These are phyloP conservation scores for Pyrgus malvae DNA, from an alignment of 2,888 invertebrate species.

Conservation along the genomic window DNA sequence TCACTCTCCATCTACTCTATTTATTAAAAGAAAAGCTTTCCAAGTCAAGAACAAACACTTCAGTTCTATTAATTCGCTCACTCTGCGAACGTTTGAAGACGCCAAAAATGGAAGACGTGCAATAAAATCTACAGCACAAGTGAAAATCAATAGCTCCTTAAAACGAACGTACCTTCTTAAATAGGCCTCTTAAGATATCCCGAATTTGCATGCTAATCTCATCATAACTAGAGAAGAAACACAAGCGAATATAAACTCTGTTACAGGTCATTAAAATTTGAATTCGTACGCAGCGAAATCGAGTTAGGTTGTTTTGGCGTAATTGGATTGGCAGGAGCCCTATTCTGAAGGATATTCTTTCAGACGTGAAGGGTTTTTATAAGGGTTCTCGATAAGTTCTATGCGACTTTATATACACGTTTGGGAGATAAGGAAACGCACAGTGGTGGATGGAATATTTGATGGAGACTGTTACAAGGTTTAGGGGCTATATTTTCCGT, in stretches of 20 bases:
- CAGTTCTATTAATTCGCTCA: slow-evolving; percentile 20
- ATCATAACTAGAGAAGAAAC: neutral
- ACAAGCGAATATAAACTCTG: slow-evolving; percentile 10
- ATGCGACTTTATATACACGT: slow-evolving; percentile 23
- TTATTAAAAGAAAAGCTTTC: neutral
- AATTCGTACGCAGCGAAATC: neutral
- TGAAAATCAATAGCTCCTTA: slow-evolving; percentile 25
- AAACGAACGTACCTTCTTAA: slow-evolving; percentile 18
- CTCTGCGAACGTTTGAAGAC: neutral
- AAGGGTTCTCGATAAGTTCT: slow-evolving; percentile 26
- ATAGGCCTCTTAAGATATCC: slow-evolving; percentile 17
- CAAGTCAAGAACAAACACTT: slow-evolving; percentile 17
- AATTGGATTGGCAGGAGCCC: slow-evolving; percentile 9
- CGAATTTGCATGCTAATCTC: neutral
- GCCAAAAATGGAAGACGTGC: slow-evolving; percentile 11
- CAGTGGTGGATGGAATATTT: slow-evolving; percentile 17
- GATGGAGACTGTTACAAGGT: neutral
- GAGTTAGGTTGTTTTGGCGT: slow-evolving; percentile 9
- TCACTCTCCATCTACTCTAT: too few relatives aligned
- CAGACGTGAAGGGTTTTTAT: slow-evolving; percentile 22
- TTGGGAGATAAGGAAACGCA: slow-evolving; percentile 19
- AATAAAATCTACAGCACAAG: slow-evolving; percentile 20
- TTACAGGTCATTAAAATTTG: neutral
- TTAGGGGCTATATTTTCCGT: neutral
- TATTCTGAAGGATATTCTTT: slow-evolving; percentile 21